phyloP scores from a whole-genome alignment of 1,140 invertebrate species.

The Cydia strobilella region DNA sequence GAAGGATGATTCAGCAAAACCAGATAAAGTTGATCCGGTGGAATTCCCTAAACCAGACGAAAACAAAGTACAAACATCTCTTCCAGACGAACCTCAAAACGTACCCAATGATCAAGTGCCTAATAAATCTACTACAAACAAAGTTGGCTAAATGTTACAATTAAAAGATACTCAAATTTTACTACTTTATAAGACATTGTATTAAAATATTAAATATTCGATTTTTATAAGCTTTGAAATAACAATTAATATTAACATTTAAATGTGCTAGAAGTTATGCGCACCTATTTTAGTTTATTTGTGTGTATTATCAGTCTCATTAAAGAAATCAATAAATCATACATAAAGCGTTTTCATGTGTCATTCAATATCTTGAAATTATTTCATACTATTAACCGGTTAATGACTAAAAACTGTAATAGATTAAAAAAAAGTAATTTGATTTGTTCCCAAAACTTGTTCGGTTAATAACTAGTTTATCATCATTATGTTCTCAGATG shows the following conservation, averaged over 20 bases:
- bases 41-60: not conserved
- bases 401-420: too few relatives aligned
- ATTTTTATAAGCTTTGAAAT: conserved; percentile 18
- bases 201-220: not conserved
- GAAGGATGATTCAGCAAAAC: not conserved
- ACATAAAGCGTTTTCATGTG: not conserved
- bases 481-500: not conserved
- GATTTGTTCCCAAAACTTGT: too few relatives aligned
- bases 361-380: not conserved
- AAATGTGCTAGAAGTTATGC: not conserved
- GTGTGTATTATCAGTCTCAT: conserved; percentile 17
- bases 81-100: conserved; percentile 1
- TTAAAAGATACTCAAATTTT: not conserved
- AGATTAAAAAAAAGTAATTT: too few relatives aligned
- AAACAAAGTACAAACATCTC: conserved; percentile 22
- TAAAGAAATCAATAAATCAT: conserved; percentile 5
- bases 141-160: conserved; percentile 23
- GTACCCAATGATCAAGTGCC: conserved; percentile 20
- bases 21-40: not conserved
- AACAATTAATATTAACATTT: conserved; percentile 12
- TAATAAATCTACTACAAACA: not conserved
- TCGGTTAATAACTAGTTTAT: not conserved
- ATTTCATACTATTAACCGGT: not conserved
- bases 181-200: not conserved
- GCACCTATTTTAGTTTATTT: conserved; percentile 8